These are phyloP conservation scores for Pachycephus smyrnensis DNA, from an alignment of 2,888 invertebrate species.

Conservation along the genomic window DNA sequence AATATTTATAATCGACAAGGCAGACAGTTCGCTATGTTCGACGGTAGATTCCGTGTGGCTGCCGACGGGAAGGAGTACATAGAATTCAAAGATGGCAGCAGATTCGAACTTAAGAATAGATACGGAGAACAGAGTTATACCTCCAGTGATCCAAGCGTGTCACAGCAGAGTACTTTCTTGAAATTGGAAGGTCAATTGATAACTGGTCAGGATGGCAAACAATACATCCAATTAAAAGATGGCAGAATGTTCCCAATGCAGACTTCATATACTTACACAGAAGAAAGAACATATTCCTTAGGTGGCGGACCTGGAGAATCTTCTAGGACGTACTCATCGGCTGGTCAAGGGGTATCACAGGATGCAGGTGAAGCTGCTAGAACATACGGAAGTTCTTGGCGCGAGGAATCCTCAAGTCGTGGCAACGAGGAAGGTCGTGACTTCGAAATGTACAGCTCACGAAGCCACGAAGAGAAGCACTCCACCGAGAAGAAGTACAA, in stretches of 20 bases:
- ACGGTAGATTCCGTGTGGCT: slow-evolving; percentile 45
- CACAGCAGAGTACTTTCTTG: slow-evolving; percentile 32
- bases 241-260: slow-evolving; percentile 53
- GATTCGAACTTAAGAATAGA: slow-evolving; percentile 50
- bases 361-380: slow-evolving; percentile 5
- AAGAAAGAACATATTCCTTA: slow-evolving; percentile 42
- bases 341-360: not conserved
- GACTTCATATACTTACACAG: slow-evolving; percentile 46
- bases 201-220: slow-evolving; percentile 43
- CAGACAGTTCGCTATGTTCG: slow-evolving; percentile 49
- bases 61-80: slow-evolving; percentile 48
- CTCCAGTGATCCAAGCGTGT: slow-evolving; percentile 22
- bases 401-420: slow-evolving; percentile 33
- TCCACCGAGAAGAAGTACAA: slow-evolving; percentile 40
- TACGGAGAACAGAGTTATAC: slow-evolving; percentile 42
- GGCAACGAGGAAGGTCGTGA: slow-evolving; percentile 28
- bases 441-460: slow-evolving; percentile 42
- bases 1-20: slow-evolving; percentile 42
- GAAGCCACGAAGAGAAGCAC: slow-evolving; percentile 46
- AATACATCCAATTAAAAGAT: slow-evolving; percentile 50
- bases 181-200: slow-evolving; percentile 50
- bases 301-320: slow-evolving; percentile 24
- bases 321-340: not conserved
- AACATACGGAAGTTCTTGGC: slow-evolving; percentile 33
- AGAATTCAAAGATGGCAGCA: slow-evolving; percentile 52